Conservation (phyloP, 2,113 vertebrate species). For the Chlorodrepanis virens region DNA sequence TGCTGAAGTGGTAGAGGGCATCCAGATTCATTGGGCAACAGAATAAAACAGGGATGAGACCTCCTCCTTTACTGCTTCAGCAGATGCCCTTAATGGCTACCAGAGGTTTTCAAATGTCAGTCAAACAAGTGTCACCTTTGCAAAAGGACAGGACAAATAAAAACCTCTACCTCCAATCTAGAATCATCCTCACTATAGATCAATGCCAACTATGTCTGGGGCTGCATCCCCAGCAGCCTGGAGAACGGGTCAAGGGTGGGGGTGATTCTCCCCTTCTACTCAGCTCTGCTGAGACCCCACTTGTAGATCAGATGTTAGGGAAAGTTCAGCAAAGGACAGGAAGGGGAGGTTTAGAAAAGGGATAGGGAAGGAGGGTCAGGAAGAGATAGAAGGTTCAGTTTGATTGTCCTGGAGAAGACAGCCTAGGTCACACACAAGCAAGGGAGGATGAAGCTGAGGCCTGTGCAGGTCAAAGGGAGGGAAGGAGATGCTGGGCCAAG, state of each 20-base stretch:
- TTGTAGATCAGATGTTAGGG: not conserved
- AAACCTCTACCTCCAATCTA: not conserved
- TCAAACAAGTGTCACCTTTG: not conserved
- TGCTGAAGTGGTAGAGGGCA: not conserved
- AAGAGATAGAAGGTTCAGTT: not conserved
- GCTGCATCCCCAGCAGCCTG: not conserved
- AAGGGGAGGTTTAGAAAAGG: not conserved
- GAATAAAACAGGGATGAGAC: not conserved
- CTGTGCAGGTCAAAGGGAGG: not conserved
- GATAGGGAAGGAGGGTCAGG: not conserved
- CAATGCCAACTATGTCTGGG: not conserved
- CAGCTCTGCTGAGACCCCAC: not conserved
- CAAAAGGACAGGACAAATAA: not conserved
- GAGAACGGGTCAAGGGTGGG: not conserved
- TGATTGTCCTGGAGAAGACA: not conserved
- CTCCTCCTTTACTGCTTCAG: not conserved
- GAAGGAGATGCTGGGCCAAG: not conserved
- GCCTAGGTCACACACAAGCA: not conserved
- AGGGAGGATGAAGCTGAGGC: not conserved
- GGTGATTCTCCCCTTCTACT: not conserved
- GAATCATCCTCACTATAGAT: not conserved
- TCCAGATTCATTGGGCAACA: not conserved
- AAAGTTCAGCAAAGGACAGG: not conserved
- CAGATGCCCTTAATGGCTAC: not conserved
- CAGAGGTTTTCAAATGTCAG: not conserved